phyloP scores from a whole-genome alignment of 2,797 vertebrate species.

The Heliangelus exortis region DNA sequence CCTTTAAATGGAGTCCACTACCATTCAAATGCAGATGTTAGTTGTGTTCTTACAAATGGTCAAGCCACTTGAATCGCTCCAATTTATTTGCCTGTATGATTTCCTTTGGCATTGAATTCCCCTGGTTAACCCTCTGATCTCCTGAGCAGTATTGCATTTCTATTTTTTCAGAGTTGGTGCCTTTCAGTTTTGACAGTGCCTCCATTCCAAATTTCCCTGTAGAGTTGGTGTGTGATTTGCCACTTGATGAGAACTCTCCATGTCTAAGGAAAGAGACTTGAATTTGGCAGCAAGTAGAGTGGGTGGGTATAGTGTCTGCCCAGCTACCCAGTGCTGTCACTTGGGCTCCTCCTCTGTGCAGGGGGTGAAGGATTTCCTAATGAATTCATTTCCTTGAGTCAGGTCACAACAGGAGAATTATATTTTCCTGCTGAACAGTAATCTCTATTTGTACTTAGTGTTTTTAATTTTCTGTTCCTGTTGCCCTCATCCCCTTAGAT shows the following conservation, averaged over 20 bases:
- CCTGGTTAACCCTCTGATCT: not conserved
- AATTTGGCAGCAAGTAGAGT: not conserved
- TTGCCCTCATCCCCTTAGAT: not conserved
- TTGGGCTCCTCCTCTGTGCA: not conserved
- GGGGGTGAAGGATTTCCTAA: not conserved
- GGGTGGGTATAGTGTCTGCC: not conserved
- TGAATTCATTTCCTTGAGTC: not conserved
- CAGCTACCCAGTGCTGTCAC: not conserved
- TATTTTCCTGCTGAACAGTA: not conserved
- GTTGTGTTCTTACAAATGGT: not conserved
- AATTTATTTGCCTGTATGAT: not conserved
- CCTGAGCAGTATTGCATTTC: not conserved
- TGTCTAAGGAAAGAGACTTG: not conserved
- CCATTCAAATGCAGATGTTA: not conserved
- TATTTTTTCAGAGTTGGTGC: not conserved
- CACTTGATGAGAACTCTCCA: not conserved
- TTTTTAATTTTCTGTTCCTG: not conserved
- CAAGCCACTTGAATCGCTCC: not conserved
- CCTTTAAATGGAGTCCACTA: not conserved
- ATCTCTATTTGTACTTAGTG: not conserved
- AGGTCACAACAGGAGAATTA: not conserved
- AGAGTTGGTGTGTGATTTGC: not conserved
- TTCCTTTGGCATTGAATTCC: not conserved
- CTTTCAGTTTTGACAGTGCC: not conserved
- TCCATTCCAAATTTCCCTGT: not conserved